These are phyloP conservation scores for Peromyscus eremicus DNA, from an alignment of 2,797 vertebrate species.

Conservation along the genomic window DNA sequence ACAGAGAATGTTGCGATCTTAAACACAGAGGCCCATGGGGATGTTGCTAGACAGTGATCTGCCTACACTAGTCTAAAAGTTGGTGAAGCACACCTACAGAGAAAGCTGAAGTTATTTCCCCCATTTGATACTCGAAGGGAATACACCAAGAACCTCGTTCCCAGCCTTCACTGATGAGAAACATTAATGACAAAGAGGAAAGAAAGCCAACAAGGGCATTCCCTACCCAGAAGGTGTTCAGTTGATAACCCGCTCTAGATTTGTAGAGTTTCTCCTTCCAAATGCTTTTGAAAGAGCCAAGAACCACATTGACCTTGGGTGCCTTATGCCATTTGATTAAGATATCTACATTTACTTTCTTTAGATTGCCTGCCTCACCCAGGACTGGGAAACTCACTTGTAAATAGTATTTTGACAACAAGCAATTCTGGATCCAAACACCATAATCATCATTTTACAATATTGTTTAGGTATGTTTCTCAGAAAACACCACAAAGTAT, in stretches of 20 bases:
- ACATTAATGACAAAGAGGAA: neutral
- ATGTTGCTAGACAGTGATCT: neutral
- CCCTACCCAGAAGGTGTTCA: neutral
- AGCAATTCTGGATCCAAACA: neutral
- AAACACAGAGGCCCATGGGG: neutral
- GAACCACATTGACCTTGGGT: neutral
- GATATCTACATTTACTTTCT: conserved; percentile 48
- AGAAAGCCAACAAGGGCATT: neutral
- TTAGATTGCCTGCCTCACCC: neutral
- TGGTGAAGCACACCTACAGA: neutral
- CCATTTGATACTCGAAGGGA: neutral
- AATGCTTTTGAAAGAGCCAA: neutral
- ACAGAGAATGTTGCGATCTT: neutral
- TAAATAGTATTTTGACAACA: neutral
- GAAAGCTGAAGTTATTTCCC: neutral
- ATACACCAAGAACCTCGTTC: neutral
- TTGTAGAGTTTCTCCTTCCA: conserved; percentile 40
- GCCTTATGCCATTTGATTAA: neutral
- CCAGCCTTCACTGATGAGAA: neutral
- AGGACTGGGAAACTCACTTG: neutral
- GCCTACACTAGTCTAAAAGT: too few species aligned
- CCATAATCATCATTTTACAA: conserved; percentile 28
- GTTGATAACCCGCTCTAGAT: neutral
- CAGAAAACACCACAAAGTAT: conserved; percentile 42
- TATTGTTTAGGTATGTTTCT: conserved; percentile 50